Conservation (phyloP, 1,140 invertebrate species). For the Drosophila albomicans region DNA sequence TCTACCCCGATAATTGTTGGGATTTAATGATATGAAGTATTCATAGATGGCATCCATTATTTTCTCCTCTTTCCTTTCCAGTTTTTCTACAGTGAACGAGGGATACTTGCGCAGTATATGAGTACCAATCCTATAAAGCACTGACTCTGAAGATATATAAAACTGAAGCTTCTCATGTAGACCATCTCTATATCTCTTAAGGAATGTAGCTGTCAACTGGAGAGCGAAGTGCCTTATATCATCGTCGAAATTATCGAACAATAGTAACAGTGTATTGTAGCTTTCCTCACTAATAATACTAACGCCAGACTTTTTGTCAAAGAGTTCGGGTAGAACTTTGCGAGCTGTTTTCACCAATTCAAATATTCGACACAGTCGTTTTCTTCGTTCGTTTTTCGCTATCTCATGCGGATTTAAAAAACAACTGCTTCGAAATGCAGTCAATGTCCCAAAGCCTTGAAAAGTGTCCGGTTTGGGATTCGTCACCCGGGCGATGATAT, state of each 20-base stretch:
- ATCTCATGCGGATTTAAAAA: slow-evolving; percentile 6
- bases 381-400: slow-evolving; percentile 12
- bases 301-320: slow-evolving; percentile 21
- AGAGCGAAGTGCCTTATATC: slow-evolving; percentile 31
- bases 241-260: slow-evolving; percentile 20
- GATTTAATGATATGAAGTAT: slow-evolving; percentile 63
- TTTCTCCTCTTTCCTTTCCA: too few species aligned
- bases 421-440: background rate
- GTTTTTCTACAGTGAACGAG: background rate
- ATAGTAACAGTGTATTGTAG: slow-evolving; percentile 26
- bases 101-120: slow-evolving; percentile 22
- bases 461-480: slow-evolving; percentile 38
- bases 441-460: background rate
- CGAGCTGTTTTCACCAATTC: too few species aligned
- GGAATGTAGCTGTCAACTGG: slow-evolving; percentile 40
- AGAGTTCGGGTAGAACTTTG: too few species aligned
- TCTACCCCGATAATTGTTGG: slow-evolving; percentile 34
- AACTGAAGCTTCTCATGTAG: slow-evolving; percentile 42
- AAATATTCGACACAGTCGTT: too few species aligned
- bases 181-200: slow-evolving; percentile 37
- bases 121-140: slow-evolving; percentile 45
- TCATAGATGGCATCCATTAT: background rate
- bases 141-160: slow-evolving; percentile 57
- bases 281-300: slow-evolving; percentile 50
- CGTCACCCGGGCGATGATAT: slow-evolving; percentile 53